Conservation (phyloP, 37 sponge, comb jelly and placozoan species). For the Geodia barretti region DNA sequence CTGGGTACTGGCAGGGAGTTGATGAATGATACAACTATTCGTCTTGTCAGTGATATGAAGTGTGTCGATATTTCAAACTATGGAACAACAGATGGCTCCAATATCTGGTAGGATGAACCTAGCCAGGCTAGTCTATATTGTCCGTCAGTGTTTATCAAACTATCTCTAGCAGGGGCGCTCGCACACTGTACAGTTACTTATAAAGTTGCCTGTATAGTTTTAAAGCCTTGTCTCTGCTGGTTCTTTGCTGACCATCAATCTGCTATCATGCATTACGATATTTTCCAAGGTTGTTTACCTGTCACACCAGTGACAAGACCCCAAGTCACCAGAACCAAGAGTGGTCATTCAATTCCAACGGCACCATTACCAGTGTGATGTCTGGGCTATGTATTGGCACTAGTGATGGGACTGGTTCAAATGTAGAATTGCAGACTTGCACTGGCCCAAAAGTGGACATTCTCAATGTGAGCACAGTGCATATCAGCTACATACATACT, state of each 20-base stretch:
- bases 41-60: not conserved
- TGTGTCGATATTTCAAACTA: slow-evolving; percentile 6
- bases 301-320: slow-evolving; percentile 8
- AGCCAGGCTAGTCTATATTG: not conserved
- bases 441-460: not conserved
- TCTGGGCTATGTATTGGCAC: slow-evolving; percentile 11
- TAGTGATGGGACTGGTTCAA: not conserved
- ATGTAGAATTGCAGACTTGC: not conserved
- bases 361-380: slow-evolving; percentile 19
- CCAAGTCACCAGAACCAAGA: slow-evolving; percentile 14
- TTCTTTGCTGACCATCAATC: not conserved
- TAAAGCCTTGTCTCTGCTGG: too few species aligned
- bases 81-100: slow-evolving; percentile 2
- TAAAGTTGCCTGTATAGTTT: too few species aligned
- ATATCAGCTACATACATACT: too few species aligned
- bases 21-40: slow-evolving; percentile 2
- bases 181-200: too few species aligned
- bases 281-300: not conserved
- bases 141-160: too few species aligned
- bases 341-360: slow-evolving; percentile 18
- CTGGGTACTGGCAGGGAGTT: too few species aligned
- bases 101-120: slow-evolving; percentile 1
- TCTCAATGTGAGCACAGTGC: too few species aligned
- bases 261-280: not conserved
- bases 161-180: too few species aligned